Percentiles rank a stretch among this genome's conserved stretches.
phyloP scores from a whole-genome alignment of 1,140 invertebrate genomes.

The Armadillidium nasatum region DNA sequence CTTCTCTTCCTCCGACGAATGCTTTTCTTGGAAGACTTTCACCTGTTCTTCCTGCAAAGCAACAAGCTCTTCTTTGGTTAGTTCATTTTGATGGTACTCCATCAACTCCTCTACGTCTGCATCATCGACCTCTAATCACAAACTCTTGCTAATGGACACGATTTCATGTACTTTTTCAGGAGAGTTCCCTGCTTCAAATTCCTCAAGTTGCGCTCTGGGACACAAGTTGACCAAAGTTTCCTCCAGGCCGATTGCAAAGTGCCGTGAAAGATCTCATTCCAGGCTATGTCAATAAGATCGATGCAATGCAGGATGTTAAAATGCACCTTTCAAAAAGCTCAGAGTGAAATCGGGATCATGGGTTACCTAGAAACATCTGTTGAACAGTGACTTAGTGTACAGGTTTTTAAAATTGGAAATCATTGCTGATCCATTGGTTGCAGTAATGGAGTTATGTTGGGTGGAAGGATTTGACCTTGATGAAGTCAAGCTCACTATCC shows the following conservation, averaged over 20 bases:
- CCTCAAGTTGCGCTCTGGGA: neutral
- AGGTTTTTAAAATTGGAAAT: slow-evolving; percentile 28
- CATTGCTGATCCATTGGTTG: slow-evolving; percentile 31
- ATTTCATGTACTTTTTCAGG: slow-evolving; percentile 28
- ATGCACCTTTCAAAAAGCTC: neutral
- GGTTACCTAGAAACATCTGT: slow-evolving; percentile 23
- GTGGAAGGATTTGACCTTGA: slow-evolving; percentile 25
- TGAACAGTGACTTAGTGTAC: slow-evolving; percentile 17
- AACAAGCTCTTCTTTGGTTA: too few species aligned
- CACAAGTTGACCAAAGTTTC: slow-evolving; percentile 24
- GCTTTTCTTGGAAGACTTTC: too few species aligned
- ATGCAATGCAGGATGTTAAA: slow-evolving; percentile 21
- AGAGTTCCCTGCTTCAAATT: too few species aligned
- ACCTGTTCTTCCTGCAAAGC: too few species aligned
- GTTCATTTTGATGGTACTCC: too few species aligned
- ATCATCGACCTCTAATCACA: slow-evolving; percentile 27
- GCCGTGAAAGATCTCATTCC: slow-evolving; percentile 16
- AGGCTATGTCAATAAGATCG: slow-evolving; percentile 16
- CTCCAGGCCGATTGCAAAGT: slow-evolving; percentile 20
- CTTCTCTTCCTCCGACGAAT: too few species aligned
- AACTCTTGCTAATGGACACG: slow-evolving; percentile 12
- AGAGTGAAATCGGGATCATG: slow-evolving; percentile 1
- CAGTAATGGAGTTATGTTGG: too few species aligned
- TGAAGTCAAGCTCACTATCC: too few species aligned
- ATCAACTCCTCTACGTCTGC: neutral